Conservation (phyloP, 2,888 invertebrate genomes). For the Eristalis arbustorum region DNA sequence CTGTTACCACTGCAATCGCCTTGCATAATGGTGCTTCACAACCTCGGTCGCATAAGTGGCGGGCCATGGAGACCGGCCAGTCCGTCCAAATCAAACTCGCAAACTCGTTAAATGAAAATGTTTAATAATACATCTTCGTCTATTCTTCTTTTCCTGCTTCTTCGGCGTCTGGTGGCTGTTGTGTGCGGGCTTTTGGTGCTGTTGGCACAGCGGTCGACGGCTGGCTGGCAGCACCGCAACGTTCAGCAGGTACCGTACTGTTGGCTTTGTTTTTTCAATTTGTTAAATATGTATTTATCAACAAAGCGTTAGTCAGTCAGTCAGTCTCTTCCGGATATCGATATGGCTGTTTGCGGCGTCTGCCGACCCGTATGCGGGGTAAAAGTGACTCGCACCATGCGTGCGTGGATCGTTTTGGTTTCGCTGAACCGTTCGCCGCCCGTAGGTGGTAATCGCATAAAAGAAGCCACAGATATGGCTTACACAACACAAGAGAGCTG, state of each 20-base stretch:
- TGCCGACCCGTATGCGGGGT: background rate
- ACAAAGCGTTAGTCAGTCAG: slow-evolving; percentile 44
- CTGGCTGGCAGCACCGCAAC: background rate
- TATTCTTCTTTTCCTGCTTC: background rate
- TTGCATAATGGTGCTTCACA: background rate
- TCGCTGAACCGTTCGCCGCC: slow-evolving; percentile 28
- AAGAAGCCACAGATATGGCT: slow-evolving; percentile 6
- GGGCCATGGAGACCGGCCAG: background rate
- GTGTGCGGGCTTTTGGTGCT: slow-evolving; percentile 16
- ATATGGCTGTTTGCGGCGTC: slow-evolving; percentile 8
- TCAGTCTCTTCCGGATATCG: slow-evolving; percentile 61
- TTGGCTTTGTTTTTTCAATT: background rate
- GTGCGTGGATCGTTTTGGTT: slow-evolving; percentile 22
- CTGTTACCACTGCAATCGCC: slow-evolving; percentile 3
- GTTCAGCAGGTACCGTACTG: background rate
- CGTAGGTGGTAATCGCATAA: slow-evolving; percentile 60
- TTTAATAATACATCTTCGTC: slow-evolving; percentile 36
- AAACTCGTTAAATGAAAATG: slow-evolving; percentile 33
- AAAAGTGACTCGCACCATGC: slow-evolving; percentile 37
- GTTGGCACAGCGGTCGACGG: background rate
- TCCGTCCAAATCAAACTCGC: slow-evolving; percentile 1
- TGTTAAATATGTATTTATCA: slow-evolving; percentile 54
- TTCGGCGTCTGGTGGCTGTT: background rate
- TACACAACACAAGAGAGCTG: background rate
- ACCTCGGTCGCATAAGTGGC: background rate